These are phyloP conservation scores for Anolis sagrei DNA, from an alignment of 2,113 vertebrate genomes.

Conservation along the genomic window DNA sequence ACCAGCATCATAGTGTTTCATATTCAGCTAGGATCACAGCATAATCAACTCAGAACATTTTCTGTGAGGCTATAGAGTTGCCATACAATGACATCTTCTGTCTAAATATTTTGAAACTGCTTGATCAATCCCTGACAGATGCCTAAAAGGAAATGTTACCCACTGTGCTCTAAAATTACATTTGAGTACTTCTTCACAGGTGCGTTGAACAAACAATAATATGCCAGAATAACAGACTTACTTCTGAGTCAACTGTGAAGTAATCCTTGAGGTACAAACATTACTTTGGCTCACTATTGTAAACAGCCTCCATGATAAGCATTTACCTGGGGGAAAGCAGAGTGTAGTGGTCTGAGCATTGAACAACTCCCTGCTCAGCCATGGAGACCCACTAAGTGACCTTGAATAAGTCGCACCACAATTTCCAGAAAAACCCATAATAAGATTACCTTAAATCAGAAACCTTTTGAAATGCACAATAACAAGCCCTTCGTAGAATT, in stretches of 20 bases:
- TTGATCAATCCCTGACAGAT: slow-evolving; percentile 39
- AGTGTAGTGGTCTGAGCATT: too few species aligned
- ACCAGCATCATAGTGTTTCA: not conserved
- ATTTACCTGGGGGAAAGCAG: not conserved
- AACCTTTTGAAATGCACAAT: too few species aligned
- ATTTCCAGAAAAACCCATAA: too few species aligned
- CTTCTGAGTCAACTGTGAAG: slow-evolving; percentile 27
- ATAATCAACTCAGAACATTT: slow-evolving; percentile 15
- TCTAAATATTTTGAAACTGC: slow-evolving; percentile 60
- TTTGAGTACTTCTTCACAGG: slow-evolving; percentile 40
- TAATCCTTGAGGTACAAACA: slow-evolving; percentile 30
- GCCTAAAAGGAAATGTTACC: slow-evolving; percentile 44
- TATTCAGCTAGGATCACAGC: slow-evolving; percentile 22
- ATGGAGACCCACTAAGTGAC: too few species aligned
- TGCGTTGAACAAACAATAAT: slow-evolving; percentile 24
- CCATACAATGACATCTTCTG: not conserved
- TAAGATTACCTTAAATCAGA: too few species aligned
- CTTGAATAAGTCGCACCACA: too few species aligned
- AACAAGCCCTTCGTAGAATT: too few species aligned
- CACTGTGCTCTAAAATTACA: slow-evolving; percentile 51
- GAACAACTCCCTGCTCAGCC: too few species aligned
- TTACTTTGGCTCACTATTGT: not conserved
- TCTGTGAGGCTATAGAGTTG: slow-evolving; percentile 2
- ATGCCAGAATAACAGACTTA: not conserved
- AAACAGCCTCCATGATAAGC: not conserved